Evolutionary conservation across 53 echinoderm and acorn worm species (phyloP), one percentile per base, ranked within the genome.

Genomic region (Hippasteria phrygiana): DNA sequence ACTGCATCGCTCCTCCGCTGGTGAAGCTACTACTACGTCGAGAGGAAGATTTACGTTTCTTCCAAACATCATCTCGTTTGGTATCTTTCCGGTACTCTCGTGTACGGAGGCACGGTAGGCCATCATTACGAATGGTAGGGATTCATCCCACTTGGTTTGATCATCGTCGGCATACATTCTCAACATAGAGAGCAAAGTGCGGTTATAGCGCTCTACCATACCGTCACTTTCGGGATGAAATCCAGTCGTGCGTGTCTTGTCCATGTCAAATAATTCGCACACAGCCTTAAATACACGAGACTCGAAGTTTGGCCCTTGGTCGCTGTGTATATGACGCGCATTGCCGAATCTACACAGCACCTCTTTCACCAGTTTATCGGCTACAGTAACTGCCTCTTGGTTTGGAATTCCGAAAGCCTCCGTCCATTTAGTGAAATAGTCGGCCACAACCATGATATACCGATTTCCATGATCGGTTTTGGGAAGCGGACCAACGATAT

Each of bases 371-470:
- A 93, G 34, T 47, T 72, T 73, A 17, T 47, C n/a, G 33, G 93
- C 90, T 8, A 93, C 67, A 42, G 90, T 93, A 11, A 33, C 67
- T 42, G 87, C n/a, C n/a, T n/a, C n/a, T n/a, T n/a, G n/a, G n/a
- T n/a, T n/a, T n/a, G n/a, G n/a, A n/a, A n/a, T n/a, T n/a, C n/a
- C n/a, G n/a, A n/a, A n/a, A n/a, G n/a, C n/a, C n/a, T n/a, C n/a
- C n/a, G n/a, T 62, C 90, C 93, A 87, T 62, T 90, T 87, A 10
- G 87, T 90, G 63, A 93, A 90, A 32, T 93, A 93, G 80, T 93
- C 93, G 10, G 88, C 88, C 7, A 93, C 74, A 22, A 90, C 87
- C 33, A 90, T 34, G 35, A 90, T 74, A 38, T 88, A 93, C 10
- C 85, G 81, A 55, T 92, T 92, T 24, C 89, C 92, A 33, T 45